Conservation (phyloP, 2,797 vertebrate species). For the Graptemys geographica region DNA sequence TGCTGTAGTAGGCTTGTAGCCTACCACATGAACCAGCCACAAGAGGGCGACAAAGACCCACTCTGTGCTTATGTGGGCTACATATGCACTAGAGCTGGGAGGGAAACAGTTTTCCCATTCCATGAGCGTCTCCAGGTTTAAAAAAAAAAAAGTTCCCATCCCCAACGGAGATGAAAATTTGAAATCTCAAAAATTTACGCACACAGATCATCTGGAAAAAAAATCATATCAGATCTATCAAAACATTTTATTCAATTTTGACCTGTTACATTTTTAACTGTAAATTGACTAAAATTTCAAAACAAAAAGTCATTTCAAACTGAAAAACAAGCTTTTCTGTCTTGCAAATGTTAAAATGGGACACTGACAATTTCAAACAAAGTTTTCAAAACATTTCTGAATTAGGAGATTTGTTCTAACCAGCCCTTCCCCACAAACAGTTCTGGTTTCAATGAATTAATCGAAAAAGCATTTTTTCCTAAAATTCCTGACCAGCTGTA, state of each 20-base stretch:
- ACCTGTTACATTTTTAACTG: not conserved
- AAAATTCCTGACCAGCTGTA: slow-evolving; percentile 49
- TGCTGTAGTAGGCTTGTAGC: not conserved
- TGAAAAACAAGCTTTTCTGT: slow-evolving; percentile 4
- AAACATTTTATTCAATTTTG: not conserved
- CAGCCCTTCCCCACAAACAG: slow-evolving; percentile 18
- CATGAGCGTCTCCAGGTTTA: not conserved
- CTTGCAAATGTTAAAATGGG: slow-evolving; percentile 8
- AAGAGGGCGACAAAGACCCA: slow-evolving; percentile 38
- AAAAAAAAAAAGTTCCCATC: not conserved
- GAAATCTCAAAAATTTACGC: not conserved
- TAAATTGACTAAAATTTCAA: not conserved
- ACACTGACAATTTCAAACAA: not conserved
- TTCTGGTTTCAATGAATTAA: slow-evolving; percentile 32
- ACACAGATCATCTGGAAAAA: not conserved
- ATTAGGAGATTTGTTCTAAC: slow-evolving; percentile 37
- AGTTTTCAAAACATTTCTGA: slow-evolving; percentile 14
- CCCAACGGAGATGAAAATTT: not conserved
- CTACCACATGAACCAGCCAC: not conserved
- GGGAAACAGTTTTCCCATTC: not conserved
- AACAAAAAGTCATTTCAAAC: not conserved
- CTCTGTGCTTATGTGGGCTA: not conserved
- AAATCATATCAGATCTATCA: not conserved
- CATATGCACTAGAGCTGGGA: not conserved
- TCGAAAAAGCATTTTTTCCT: slow-evolving; percentile 15